Evolutionary conservation across 2,113 vertebrate genomes (phyloP).

Genomic region (Rhinogobius similis): DNA sequence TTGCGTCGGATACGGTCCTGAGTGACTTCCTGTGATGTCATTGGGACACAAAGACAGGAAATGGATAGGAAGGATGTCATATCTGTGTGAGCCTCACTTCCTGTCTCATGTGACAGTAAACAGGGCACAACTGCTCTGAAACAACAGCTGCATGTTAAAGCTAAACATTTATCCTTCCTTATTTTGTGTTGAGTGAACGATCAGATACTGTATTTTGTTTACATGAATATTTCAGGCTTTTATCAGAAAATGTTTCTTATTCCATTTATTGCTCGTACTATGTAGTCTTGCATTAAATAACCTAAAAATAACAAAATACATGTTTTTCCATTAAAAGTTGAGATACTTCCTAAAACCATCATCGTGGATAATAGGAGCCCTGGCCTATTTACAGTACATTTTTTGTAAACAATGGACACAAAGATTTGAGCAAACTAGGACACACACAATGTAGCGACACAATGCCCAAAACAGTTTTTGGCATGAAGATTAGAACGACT

Average conservation of each 20-base stretch:
- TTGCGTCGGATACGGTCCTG: not conserved
- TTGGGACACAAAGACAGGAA: conserved; percentile 70
- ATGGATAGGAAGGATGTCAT: conserved; percentile 66
- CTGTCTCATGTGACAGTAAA: conserved; percentile 56
- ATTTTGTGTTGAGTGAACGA: conserved; percentile 10
- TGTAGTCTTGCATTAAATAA: no score
- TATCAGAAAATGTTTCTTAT: not conserved
- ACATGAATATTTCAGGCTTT: not conserved
- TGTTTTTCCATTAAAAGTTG: not conserved
- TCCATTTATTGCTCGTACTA: not conserved
- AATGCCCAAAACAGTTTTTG: not conserved
- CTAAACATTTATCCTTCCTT: conserved; percentile 37
- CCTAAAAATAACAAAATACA: no score
- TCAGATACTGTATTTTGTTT: not conserved
- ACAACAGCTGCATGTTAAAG: conserved; percentile 23
- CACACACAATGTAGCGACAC: not conserved
- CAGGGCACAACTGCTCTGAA: conserved; percentile 10
- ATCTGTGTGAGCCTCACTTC: conserved; percentile 61
- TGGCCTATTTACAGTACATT: not conserved
- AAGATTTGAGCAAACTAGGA: not conserved
- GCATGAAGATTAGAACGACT: not conserved
- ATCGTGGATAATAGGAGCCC: not conserved
- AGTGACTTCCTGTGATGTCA: conserved; percentile 68
- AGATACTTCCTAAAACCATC: not conserved
- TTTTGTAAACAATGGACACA: not conserved